A percentile compares a stretch with the other conserved stretches of the same genome.
These are phyloP conservation scores for Anabas testudineus DNA, from an alignment of 2,797 vertebrate species.

Conservation along the genomic window DNA sequence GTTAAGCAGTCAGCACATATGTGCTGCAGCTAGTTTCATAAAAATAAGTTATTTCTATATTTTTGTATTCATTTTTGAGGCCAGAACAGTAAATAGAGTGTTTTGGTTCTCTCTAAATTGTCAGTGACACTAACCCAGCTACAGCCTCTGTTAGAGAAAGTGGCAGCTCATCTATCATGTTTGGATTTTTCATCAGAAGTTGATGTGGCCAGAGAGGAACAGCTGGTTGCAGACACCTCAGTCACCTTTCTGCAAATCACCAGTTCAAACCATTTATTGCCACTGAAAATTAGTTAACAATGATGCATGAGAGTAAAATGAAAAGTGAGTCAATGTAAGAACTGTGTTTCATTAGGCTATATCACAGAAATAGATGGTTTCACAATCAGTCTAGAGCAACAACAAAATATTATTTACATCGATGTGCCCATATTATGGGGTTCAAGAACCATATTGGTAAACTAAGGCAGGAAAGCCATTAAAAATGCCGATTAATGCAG, in stretches of 20 bases:
- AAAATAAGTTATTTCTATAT: too few species aligned
- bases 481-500: too few species aligned
- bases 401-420: too few species aligned
- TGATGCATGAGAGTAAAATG: constrained; percentile 1
- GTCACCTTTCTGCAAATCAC: background rate
- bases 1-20: too few species aligned
- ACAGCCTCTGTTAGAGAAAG: background rate
- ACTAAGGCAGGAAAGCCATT: too few species aligned
- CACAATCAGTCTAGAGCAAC: background rate
- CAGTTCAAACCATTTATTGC: background rate
- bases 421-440: too few species aligned
- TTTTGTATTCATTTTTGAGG: too few species aligned
- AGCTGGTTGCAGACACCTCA: background rate
- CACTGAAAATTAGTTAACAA: background rate
- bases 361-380: constrained; percentile 6
- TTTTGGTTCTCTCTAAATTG: background rate
- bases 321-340: background rate
- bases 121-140: background rate
- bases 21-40: too few species aligned
- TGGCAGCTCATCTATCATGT: constrained; percentile 16
- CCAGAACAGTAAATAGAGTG: background rate
- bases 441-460: too few species aligned
- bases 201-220: background rate
- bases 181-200: constrained; percentile 6
- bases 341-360: constrained; percentile 12